A percentile compares a stretch with the other conserved stretches of the same genome.
Evolutionary conservation across 2,113 vertebrate species (phyloP).

Genomic region (Oreotragus oreotragus): DNA sequence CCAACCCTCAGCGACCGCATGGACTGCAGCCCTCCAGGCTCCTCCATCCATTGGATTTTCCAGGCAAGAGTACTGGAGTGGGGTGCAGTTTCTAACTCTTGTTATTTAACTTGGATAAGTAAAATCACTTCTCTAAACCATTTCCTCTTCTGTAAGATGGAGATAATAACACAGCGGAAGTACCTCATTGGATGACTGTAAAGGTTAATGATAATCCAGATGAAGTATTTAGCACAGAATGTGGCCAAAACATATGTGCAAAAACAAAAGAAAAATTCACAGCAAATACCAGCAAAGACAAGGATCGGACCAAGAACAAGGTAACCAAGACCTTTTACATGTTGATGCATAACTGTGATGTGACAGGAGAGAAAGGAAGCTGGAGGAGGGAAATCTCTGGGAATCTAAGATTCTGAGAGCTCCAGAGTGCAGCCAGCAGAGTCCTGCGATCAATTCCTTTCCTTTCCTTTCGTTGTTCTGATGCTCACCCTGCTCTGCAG

Average conservation of each 20-base stretch:
- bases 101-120: neutral
- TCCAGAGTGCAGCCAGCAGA: rapidly evolving
- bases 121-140: neutral
- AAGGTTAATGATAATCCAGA: neutral
- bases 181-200: neutral
- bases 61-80: too few species aligned
- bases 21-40: too few species aligned
- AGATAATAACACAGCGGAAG: neutral
- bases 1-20: too few species aligned
- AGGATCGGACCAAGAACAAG: neutral
- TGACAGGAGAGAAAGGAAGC: neutral
- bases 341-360: neutral
- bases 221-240: neutral
- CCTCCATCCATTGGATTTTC: too few species aligned
- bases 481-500: neutral
- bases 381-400: neutral
- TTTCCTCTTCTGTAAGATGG: neutral
- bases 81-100: neutral
- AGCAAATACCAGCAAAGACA: neutral
- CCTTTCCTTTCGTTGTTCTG: neutral
- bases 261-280: neutral
- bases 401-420: neutral
- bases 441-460: neutral
- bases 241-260: neutral
- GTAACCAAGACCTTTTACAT: neutral